Evolutionary conservation across 1,140 invertebrate genomes (phyloP).

Genomic region (Drosophila elegans): DNA sequence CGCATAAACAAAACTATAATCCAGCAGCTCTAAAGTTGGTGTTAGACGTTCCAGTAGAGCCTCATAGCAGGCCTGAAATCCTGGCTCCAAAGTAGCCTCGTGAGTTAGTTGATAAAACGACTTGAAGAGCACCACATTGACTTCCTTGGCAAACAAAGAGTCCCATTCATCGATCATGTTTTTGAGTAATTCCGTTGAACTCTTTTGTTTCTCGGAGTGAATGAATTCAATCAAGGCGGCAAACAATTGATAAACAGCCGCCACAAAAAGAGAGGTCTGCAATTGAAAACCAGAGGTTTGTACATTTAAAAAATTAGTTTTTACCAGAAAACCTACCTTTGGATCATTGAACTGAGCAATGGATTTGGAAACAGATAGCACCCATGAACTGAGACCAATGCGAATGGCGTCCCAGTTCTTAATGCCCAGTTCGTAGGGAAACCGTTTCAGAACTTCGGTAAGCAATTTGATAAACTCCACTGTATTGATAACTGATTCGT

Average conservation of each 20-base stretch:
- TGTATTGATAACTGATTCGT: constrained; percentile 71
- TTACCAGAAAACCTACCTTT: constrained; percentile 67
- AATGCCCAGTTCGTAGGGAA: constrained; percentile 84
- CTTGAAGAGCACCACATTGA: constrained; percentile 86
- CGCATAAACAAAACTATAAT: constrained; percentile 66
- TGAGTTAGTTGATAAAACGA: constrained; percentile 84
- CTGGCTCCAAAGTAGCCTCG: constrained; percentile 40
- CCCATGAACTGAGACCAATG: constrained; percentile 88
- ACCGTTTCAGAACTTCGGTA: constrained; percentile 79
- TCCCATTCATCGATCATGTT: constrained; percentile 87
- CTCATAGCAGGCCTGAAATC: constrained; percentile 46
- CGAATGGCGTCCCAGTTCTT: constrained; percentile 89
- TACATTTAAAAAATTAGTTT: not conserved
- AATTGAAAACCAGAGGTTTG: constrained; percentile 7
- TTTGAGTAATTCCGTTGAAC: constrained; percentile 84
- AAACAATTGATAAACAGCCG: constrained; percentile 86
- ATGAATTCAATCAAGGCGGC: constrained; percentile 85
- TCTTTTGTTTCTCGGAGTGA: constrained; percentile 84
- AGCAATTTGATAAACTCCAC: constrained; percentile 85
- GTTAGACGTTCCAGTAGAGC: constrained; percentile 52
- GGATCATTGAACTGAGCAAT: constrained; percentile 81
- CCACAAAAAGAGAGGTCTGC: constrained; percentile 85
- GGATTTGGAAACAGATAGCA: constrained; percentile 85
- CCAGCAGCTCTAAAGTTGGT: constrained; percentile 58
- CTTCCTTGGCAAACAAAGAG: constrained; percentile 86